These are phyloP conservation scores for Pampusana beccarii DNA, from an alignment of 2,113 vertebrate genomes.

Conservation along the genomic window DNA sequence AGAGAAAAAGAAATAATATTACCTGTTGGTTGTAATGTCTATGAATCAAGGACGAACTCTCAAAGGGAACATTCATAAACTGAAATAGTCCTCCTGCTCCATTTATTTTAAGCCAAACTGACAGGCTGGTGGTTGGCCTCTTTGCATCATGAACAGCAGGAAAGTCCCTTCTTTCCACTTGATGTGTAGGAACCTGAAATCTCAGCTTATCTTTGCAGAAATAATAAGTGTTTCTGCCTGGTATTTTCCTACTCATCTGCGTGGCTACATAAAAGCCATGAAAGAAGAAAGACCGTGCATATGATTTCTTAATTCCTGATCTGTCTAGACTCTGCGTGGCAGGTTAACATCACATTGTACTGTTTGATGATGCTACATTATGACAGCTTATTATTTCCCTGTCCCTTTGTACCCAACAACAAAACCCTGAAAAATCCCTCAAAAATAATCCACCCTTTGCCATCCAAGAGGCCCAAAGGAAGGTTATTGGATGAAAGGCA, in stretches of 20 bases:
- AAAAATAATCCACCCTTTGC: not conserved
- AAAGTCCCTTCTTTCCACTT: not conserved
- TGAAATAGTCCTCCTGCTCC: not conserved
- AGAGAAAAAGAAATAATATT: not conserved
- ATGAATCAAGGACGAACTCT: not conserved
- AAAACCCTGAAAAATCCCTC: rapidly evolving
- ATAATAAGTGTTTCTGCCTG: not conserved
- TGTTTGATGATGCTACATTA: not conserved
- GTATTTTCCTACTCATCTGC: not conserved
- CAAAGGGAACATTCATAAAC: not conserved
- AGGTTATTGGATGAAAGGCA: not conserved
- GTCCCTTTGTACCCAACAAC: not conserved
- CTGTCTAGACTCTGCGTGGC: not conserved
- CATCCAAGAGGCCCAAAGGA: not conserved
- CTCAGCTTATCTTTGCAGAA: not conserved
- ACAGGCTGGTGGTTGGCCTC: not conserved
- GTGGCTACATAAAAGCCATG: not conserved
- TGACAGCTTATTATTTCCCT: not conserved
- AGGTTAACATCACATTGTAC: not conserved
- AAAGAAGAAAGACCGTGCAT: not conserved
- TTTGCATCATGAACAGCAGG: not conserved
- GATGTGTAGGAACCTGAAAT: not conserved
- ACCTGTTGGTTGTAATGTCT: not conserved
- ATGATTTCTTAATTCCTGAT: not conserved
- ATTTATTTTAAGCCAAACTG: not conserved